Evolutionary conservation across 2,797 vertebrate species (phyloP), one percentile per base, ranked within the genome.

Genomic region (Remorina albescens): DNA sequence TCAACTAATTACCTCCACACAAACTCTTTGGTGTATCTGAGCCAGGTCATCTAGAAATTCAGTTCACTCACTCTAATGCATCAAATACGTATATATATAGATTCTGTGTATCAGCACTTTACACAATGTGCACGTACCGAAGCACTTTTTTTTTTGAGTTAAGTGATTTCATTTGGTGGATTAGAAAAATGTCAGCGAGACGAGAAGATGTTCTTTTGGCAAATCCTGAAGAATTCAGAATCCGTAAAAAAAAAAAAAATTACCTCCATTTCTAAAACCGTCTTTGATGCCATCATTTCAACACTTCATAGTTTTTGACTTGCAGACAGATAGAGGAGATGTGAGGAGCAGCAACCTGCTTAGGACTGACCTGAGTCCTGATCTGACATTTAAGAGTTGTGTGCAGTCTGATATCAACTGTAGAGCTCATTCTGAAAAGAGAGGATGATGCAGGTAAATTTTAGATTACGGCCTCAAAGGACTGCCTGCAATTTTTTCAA

Each of bases 1-100:
- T 67, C 15, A 1, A 46, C 59, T 82, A 69, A 87, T 91, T 63
- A 69, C 64, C 32, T 47, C 49, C 37, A 64, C 65, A 55, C 76
- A 66, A 64, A 56, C 34, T 61, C 58, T 36, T 62, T 15, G 55
- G 44, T 47, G 37, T 15, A 39, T 16, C 6, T 8, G 32, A 41
- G 36, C 62, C 41, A 71, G 74, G 73, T 77, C 76, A 73, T 50
- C 21, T 55, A 42, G 21, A 74, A 51, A 77, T 37, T 50, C 6
- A 36, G 18, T 68, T 67, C 19, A 53, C 25, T 61, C 6, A n/a
- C n/a, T 67, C 10, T 41, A 25, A 6, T 42, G 30, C 51, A 62
- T 74, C 53, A 53, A 42, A 71, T 55, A 71, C 68, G 39, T 37
- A 59, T 8, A 62, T 19, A 23, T 26, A 55, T 39, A 47, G 36